phyloP scores from a whole-genome alignment of 2,797 vertebrate species.

The Chromobotia macracanthus region DNA sequence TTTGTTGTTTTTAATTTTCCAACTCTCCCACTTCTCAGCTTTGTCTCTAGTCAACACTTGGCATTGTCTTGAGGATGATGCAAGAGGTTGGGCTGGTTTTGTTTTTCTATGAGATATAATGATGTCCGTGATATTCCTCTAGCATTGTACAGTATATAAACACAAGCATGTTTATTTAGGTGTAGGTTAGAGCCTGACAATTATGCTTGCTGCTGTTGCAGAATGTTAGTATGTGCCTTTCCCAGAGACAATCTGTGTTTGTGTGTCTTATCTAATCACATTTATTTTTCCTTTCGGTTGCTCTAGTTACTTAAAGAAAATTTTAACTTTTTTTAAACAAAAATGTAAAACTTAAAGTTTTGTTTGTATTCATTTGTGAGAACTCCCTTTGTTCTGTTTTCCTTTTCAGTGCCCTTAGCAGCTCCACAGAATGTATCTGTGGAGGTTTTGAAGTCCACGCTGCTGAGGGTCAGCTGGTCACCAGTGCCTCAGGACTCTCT shows the following conservation, averaged over 20 bases:
- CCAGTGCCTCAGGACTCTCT: conserved; percentile 82
- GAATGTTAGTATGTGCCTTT: conserved; percentile 30
- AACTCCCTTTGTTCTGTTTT: conserved; percentile 40
- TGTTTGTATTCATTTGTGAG: no score
- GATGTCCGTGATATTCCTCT: conserved; percentile 18
- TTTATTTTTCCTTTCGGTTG: conserved; percentile 7
- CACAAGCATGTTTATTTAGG: not conserved
- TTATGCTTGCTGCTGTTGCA: conserved; percentile 9
- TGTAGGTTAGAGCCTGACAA: conserved; percentile 12
- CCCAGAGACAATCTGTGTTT: conserved; percentile 8
- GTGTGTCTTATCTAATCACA: conserved; percentile 40
- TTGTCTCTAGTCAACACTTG: conserved; percentile 73
- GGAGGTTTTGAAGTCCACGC: conserved; percentile 85
- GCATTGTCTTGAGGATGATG: conserved; percentile 77
- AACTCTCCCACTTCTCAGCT: conserved; percentile 37
- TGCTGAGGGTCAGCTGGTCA: conserved; percentile 87
- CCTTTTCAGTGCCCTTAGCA: conserved; percentile 83
- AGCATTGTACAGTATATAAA: not conserved
- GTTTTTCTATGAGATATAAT: conserved; percentile 32
- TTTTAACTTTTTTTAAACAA: no score
- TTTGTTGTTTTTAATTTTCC: conserved; percentile 46
- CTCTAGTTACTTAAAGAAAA: not conserved
- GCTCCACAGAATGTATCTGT: conserved; percentile 83
- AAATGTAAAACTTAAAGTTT: no score
- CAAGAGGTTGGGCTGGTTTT: conserved; percentile 76